Percentiles rank a stretch among this genome's conserved stretches.
These are phyloP conservation scores for Spheniscus mendiculus DNA, from an alignment of 2,113 vertebrate genomes.

Conservation along the genomic window DNA sequence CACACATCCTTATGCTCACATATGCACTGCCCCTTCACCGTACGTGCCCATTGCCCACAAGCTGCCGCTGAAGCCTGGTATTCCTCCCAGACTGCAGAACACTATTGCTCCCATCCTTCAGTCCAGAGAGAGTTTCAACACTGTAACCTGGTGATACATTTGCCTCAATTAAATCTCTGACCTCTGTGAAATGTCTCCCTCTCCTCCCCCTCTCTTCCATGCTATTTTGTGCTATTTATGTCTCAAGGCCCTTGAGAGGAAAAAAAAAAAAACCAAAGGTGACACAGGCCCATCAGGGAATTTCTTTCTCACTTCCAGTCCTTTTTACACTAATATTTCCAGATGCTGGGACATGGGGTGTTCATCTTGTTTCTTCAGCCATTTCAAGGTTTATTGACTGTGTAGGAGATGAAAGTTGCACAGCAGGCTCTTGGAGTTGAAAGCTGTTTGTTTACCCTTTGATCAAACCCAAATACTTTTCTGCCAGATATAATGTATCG, in stretches of 20 bases:
- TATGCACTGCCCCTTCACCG: background rate
- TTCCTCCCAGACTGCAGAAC: background rate
- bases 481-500: background rate
- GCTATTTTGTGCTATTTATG: background rate
- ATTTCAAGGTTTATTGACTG: constrained; percentile 16
- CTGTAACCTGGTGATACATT: accelerated
- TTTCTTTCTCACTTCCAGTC: background rate
- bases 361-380: background rate
- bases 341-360: background rate
- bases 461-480: constrained; percentile 22
- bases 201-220: background rate
- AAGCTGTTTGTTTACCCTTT: constrained; percentile 34
- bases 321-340: background rate
- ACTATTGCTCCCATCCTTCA: background rate
- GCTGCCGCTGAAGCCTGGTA: background rate
- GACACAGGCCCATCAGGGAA: background rate
- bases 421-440: background rate
- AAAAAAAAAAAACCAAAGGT: background rate
- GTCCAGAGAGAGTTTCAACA: background rate
- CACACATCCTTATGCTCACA: accelerated
- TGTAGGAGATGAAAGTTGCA: background rate
- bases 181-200: background rate
- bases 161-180: background rate
- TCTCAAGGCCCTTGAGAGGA: background rate
- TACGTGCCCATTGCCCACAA: accelerated